Evolutionary conservation across 92 coral and sea anemone species (phyloP), one percentile per base, ranked within the genome.

Genomic region (Pocillopora meandrina): DNA sequence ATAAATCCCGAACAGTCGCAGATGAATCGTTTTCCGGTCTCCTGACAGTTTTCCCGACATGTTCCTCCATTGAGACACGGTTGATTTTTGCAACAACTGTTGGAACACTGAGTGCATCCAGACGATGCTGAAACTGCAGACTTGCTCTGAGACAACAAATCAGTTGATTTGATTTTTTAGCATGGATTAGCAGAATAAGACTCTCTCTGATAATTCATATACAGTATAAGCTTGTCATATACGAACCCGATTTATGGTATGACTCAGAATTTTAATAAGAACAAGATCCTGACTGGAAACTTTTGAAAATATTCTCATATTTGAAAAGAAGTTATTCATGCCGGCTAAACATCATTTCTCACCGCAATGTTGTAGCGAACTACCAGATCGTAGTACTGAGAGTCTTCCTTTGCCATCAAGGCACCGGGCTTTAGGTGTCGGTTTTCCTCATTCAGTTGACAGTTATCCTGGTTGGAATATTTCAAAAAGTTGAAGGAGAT

Each of bases 51-150:
- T 23, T 65, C 70, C 17, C 34, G 70, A 65, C 70, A 65, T 7
- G 70, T 65, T 23, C 70, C 70, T 21, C 70, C 70, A 65, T 65
- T 65, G n/a, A 65, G 35, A 23, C 70, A 65, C 70, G 33, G 70
- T 33, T 65, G 35, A 65, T 20, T 7, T 9, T 33, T 23, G 70
- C 70, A 65, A 65, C 70, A 65, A 65, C 70, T 31, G 70, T 65
- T 65, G 33, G 12, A 8, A 65, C 70, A 65, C 70, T 65, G 70
- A 13, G 70, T n/a, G n/a, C 70, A 65, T 3, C 34, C 14, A 65
- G 70, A 65, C 68, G 31, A 63, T 26, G 26, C 26, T 19, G 68
- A 63, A 26, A 21, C 11, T 12, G 9, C 68, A 4, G 68, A 19
- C 13, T 65, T 12, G 35, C 36, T 65, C 70, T 6, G 14, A n/a